Base-by-base conservation (phyloP, 2,113 vertebrate species). In the Macrotus californicus region DNA sequence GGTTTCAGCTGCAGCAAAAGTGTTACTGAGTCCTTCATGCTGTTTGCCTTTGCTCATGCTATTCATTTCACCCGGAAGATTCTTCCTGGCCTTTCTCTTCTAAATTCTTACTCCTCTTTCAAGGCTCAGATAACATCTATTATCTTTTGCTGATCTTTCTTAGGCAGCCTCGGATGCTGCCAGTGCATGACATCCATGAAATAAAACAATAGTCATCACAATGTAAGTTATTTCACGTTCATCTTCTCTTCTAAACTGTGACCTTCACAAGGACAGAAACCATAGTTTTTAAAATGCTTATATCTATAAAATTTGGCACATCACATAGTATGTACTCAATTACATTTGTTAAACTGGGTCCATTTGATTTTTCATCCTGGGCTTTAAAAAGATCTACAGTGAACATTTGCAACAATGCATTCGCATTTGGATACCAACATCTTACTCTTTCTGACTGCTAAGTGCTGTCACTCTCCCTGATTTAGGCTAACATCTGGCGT, bases 401-500 rank as follows among this genome's bases (percentile, higher is more conserved):
- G 34, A 85, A 92, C 18, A 46, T 48, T 93, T 36, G 22, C 34
- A 94, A 39, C 12, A 59, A 59, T 73, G n/a, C 10, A 54, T 69
- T 87, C 79, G 59, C 61, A 64, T 95, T 86, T 90, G 72, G 61
- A 79, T 88, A 69, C 59, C 5, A 11, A 52, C 67, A 86, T 92
- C 34, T 81, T 95, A 73, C 88, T 95, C 39, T 59, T 95, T 61
- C 85, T 88, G 67, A 92, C 77, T 91, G 82, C 43, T 93, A 93
- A 94, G 66, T 95, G 61, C 52, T 96, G 94, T 92, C 87, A 94
- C 13, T 94, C 13, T 95, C 34, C 26, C 46, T 67, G 52, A 96
- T 86, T 96, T 92, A 95, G 46, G 39, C 82, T 85, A 96, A 96
- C 94, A 97, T 95, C 94, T 97, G 96, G 87, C 73, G 91, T 94